Base-by-base conservation (phyloP, 1,140 invertebrate species). In the Hyphantria cunea region DNA sequence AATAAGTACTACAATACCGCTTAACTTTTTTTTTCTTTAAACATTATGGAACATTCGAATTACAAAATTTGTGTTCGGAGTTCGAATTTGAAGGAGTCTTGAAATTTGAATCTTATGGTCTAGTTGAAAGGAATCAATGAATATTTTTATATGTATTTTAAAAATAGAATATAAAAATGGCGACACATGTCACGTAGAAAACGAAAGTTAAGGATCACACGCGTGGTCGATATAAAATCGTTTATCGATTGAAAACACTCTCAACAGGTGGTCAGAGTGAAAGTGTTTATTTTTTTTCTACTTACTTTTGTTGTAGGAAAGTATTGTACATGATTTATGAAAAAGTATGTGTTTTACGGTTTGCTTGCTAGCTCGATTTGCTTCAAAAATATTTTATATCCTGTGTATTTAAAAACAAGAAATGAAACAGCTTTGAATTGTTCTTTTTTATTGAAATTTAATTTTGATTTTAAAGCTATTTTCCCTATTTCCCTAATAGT, bases 161-260 rank as follows among this genome's bases (percentile, higher is more conserved):
- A 39, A 66, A 37, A 31, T 48, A 31, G 34, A 37, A 49, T 37
- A 11, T 49, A 25, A 15, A 51, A 45, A 25, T 63, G 58, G 64
- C 45, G 54, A 64, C 65, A 73, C 66, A 74, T 70, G 59, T 60
- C 63, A 53, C 11, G 49, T 44, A 64, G 51, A 72, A 67, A 67
- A 41, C 52, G 65, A 71, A 69, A 72, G 66, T 68, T 32, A 37
- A 63, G 50, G 54, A 12, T 63, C 17, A 11, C 25, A 58, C 55
- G 50, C 45, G 12, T 39, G 41, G 33, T 58, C 33, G 54, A 17
- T 37, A 48, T 9, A 48, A 55, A 55, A 45, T 55, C 53, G 25
- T 58, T 55, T 55, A 45, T 55, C 15, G 41, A 5, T 15, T 39
- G 51, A 32, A 44, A 33, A 47, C 0, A 34, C 10, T 15, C 41